phyloP scores from a whole-genome alignment of 2,113 vertebrate species.

The Meles meles region DNA sequence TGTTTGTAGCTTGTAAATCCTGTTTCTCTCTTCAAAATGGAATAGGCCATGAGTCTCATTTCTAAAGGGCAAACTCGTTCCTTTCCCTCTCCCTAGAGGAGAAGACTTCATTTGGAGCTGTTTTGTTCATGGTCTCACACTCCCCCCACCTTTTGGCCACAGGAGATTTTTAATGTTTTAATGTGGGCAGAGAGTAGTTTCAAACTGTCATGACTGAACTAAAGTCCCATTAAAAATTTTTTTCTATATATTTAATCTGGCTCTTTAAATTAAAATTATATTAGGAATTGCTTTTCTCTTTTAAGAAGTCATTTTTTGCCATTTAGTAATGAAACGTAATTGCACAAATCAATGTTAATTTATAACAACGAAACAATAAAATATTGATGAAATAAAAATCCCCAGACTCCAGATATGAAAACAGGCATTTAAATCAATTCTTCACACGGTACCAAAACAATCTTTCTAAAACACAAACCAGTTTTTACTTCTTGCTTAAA shows the following conservation, averaged over 20 bases:
- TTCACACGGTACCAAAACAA: not conserved
- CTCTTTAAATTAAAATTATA: conserved; percentile 41
- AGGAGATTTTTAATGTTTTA: not conserved
- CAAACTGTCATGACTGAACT: not conserved
- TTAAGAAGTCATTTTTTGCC: conserved; percentile 52
- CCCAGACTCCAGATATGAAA: conserved; percentile 41
- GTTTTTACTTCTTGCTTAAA: conserved; percentile 36
- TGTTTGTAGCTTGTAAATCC: not conserved
- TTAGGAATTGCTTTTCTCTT: conserved; percentile 37
- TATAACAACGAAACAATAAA: conserved; percentile 68
- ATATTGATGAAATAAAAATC: conserved; percentile 68
- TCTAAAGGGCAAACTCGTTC: not conserved
- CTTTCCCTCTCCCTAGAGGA: not conserved
- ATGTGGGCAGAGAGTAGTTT: not conserved
- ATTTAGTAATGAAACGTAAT: conserved; percentile 61
- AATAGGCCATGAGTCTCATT: not conserved
- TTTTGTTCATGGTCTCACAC: not conserved
- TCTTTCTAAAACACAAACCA: conserved; percentile 51
- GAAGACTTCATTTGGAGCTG: not conserved
- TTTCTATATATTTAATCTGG: not conserved
- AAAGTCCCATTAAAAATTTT: not conserved
- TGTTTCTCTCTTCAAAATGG: not conserved
- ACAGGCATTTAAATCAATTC: conserved; percentile 62
- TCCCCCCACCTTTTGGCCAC: not conserved
- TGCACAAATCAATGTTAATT: conserved; percentile 54